Evolutionary conservation across 2,113 vertebrate genomes (phyloP).

Genomic region (Oenanthe oenanthe): DNA sequence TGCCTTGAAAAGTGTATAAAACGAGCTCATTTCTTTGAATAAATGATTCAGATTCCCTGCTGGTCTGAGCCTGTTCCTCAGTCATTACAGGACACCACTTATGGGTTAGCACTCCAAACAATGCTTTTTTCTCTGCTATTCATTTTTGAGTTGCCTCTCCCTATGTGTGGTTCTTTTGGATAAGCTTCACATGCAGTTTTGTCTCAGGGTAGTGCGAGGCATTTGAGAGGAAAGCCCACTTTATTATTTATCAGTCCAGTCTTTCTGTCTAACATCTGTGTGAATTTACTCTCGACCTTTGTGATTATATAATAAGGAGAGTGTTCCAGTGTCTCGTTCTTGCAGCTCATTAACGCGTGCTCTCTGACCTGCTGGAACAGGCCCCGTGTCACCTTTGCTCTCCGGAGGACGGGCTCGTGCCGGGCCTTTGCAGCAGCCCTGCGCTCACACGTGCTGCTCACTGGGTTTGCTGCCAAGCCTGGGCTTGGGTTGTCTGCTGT

Average conservation of each 20-base stretch:
- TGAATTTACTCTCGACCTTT: not conserved
- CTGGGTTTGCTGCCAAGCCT: not conserved
- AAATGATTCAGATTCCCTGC: not conserved
- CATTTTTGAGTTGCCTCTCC: not conserved
- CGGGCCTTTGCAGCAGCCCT: not conserved
- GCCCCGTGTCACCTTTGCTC: not conserved
- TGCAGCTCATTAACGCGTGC: not conserved
- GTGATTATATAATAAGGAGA: not conserved
- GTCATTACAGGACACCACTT: not conserved
- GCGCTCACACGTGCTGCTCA: not conserved
- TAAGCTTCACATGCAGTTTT: not conserved
- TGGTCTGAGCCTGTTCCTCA: accelerated
- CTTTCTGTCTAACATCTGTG: not conserved
- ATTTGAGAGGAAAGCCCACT: not conserved
- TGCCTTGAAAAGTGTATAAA: not conserved
- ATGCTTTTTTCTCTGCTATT: not conserved
- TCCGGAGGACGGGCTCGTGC: not conserved
- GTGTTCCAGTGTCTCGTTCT: not conserved
- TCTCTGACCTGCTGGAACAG: not conserved
- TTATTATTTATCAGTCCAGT: not conserved
- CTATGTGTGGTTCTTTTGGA: not conserved
- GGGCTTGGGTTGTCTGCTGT: not conserved
- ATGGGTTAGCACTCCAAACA: not conserved
- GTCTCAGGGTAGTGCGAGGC: not conserved
- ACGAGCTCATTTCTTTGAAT: not conserved